These are phyloP conservation scores for Cephalopachus bancanus DNA, from an alignment of 2,797 vertebrate species.

Conservation along the genomic window DNA sequence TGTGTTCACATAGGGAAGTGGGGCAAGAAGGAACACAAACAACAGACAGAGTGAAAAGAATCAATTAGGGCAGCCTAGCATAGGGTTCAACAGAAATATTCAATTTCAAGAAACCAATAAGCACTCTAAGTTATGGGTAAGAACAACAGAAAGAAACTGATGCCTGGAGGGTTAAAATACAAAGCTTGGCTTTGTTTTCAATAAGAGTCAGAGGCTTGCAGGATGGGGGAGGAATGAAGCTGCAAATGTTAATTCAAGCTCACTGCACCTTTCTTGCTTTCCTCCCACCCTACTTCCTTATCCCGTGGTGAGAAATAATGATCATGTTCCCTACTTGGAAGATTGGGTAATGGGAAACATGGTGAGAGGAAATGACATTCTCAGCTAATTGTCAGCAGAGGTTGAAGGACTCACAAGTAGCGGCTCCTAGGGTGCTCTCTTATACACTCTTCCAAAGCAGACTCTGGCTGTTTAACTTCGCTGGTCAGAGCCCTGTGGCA, in stretches of 20 bases:
- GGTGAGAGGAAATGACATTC: conserved; percentile 73
- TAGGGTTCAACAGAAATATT: conserved; percentile 16
- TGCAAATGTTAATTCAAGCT: conserved; percentile 66
- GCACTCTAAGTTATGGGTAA: conserved; percentile 7
- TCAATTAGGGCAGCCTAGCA: not conserved
- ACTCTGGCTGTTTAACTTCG: conserved; percentile 55
- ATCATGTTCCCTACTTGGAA: conserved; percentile 67
- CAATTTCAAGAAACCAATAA: conserved; percentile 59
- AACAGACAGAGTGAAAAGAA: conserved; percentile 46
- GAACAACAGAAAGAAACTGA: not conserved
- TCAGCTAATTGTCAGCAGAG: conserved; percentile 75
- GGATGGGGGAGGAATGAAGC: not conserved
- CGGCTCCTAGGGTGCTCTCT: conserved; percentile 18
- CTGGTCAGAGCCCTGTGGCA: conserved; percentile 45
- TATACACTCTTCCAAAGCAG: conserved; percentile 35
- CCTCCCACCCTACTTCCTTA: conserved; percentile 6
- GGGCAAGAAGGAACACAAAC: not conserved
- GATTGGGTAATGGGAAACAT: conserved; percentile 72
- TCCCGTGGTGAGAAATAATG: conserved; percentile 74
- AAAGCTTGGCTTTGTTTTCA: conserved; percentile 58
- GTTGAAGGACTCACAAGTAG: conserved; percentile 61
- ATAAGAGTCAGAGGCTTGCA: not conserved
- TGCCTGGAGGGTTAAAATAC: conserved; percentile 34
- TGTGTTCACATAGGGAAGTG: not conserved
- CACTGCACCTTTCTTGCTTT: conserved; percentile 53